Percentiles rank a stretch among this genome's conserved stretches.
These are phyloP conservation scores for Epirrhoe alternata DNA, from an alignment of 2,888 invertebrate species.

Conservation along the genomic window DNA sequence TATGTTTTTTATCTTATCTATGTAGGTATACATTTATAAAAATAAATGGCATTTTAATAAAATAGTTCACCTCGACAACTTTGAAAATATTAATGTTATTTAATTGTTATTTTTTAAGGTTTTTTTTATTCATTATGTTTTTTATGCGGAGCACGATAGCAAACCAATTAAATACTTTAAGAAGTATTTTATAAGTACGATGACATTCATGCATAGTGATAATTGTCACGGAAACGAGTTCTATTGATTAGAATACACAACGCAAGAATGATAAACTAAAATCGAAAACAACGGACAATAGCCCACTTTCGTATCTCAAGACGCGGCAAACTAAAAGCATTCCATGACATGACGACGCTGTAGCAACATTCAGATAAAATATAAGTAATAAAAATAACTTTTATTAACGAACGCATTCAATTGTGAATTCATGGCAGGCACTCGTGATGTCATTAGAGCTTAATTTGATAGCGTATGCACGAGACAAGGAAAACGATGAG, in stretches of 20 bases:
- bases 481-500: slow-evolving; percentile 55
- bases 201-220: slow-evolving; percentile 13
- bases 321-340: slow-evolving; percentile 60
- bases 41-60: slow-evolving; percentile 1
- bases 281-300: slow-evolving; percentile 70
- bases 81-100: neutral
- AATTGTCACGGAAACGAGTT: slow-evolving; percentile 34
- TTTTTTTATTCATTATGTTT: neutral
- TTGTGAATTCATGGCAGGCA: slow-evolving; percentile 67
- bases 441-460: slow-evolving; percentile 68
- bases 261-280: slow-evolving; percentile 61
- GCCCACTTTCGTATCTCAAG: slow-evolving; percentile 63
- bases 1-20: slow-evolving; percentile 7
- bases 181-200: slow-evolving; percentile 3
- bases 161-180: slow-evolving; percentile 18
- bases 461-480: slow-evolving; percentile 63
- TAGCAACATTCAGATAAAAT: slow-evolving; percentile 53
- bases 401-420: slow-evolving; percentile 76
- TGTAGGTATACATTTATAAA: neutral
- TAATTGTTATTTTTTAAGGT: neutral
- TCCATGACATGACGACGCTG: slow-evolving; percentile 57
- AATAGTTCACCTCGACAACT: slow-evolving; percentile 7
- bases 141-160: slow-evolving; percentile 1
- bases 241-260: slow-evolving; percentile 49
- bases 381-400: slow-evolving; percentile 57